phyloP scores from a whole-genome alignment of 2,797 vertebrate genomes.

The Rallus crepitans region DNA sequence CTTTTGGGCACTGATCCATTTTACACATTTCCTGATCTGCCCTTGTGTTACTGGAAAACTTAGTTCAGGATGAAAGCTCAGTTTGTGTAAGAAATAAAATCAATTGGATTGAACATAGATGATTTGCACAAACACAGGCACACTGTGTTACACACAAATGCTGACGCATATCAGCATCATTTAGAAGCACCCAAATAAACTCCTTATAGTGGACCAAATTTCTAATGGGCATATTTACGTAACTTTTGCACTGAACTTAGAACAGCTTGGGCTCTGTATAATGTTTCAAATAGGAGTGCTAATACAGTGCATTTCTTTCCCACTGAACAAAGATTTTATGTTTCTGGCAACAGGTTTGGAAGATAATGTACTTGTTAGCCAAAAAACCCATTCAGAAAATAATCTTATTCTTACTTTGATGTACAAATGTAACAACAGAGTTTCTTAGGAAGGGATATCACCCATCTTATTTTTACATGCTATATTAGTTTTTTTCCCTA shows the following conservation, averaged over 20 bases:
- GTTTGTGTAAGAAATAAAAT: slow-evolving; percentile 50
- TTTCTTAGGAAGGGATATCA: neutral
- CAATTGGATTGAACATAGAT: neutral
- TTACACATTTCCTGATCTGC: slow-evolving; percentile 55
- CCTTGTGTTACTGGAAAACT: slow-evolving; percentile 37
- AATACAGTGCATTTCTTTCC: slow-evolving; percentile 23
- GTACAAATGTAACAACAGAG: slow-evolving; percentile 7
- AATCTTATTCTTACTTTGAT: slow-evolving; percentile 50
- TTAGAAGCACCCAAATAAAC: neutral
- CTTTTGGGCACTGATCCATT: slow-evolving; percentile 60
- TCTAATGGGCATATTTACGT: neutral
- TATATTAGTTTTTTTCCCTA: neutral
- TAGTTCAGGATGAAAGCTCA: slow-evolving; percentile 14
- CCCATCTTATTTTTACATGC: neutral
- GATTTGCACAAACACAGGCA: neutral
- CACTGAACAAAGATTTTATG: slow-evolving; percentile 46
- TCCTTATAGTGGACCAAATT: neutral
- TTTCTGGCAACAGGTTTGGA: slow-evolving; percentile 31
- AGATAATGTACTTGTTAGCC: slow-evolving; percentile 48
- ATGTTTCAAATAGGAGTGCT: slow-evolving; percentile 44
- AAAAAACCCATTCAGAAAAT: slow-evolving; percentile 49
- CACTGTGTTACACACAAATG: neutral
- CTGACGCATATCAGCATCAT: neutral
- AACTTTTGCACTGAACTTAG: slow-evolving; percentile 6
- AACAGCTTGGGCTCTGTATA: neutral